A percentile compares a stretch with the other conserved stretches of the same genome.
These are phyloP conservation scores for Oreocharis arfaki DNA, from an alignment of 2,113 vertebrate genomes.

Conservation along the genomic window DNA sequence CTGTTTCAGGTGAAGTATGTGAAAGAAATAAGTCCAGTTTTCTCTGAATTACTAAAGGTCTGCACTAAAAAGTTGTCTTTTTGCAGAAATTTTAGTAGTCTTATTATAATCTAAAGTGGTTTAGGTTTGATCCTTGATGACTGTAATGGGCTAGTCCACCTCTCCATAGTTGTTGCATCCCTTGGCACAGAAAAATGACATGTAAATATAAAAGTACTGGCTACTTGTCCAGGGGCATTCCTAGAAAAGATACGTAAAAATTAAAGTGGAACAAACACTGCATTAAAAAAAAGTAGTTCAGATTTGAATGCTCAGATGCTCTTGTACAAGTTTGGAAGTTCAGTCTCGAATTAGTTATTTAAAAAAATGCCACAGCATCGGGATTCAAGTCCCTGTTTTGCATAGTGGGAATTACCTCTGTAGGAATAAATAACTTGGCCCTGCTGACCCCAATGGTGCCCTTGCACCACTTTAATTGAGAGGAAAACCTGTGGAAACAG, in stretches of 20 bases:
- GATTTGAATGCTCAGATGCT: not conserved
- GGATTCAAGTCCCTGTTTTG: not conserved
- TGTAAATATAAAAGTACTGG: not conserved
- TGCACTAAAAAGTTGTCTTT: not conserved
- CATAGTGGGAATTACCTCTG: not conserved
- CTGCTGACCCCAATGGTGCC: not conserved
- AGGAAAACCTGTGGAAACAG: not conserved
- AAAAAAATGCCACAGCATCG: rapidly evolving
- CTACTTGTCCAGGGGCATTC: rapidly evolving
- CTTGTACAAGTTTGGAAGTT: not conserved
- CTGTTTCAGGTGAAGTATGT: not conserved
- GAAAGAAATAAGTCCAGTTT: rapidly evolving
- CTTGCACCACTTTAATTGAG: not conserved
- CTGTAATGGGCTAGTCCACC: not conserved
- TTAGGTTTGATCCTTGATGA: too few species aligned
- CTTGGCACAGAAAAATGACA: not conserved
- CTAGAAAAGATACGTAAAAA: not conserved
- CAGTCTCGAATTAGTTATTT: not conserved
- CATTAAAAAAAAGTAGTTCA: not conserved
- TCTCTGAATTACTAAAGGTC: not conserved
- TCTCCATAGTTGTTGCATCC: not conserved
- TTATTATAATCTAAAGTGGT: not conserved
- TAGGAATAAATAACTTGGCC: not conserved
- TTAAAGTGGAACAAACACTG: not conserved
- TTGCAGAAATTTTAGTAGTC: not conserved